A percentile compares a stretch with the other conserved stretches of the same genome.
phyloP scores from a whole-genome alignment of 2,888 invertebrate species.

The Lymantria monacha region DNA sequence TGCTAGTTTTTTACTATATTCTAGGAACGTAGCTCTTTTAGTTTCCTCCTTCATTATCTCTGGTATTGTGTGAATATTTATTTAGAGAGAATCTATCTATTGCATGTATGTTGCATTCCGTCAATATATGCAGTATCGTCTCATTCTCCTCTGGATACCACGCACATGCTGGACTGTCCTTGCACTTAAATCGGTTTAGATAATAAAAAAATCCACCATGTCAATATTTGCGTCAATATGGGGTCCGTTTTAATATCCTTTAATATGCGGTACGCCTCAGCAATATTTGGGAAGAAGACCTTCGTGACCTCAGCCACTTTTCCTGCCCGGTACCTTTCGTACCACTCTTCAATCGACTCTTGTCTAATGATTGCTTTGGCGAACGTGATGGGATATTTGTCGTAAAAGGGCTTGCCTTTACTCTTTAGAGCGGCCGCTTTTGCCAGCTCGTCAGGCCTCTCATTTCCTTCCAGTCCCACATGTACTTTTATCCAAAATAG shows the following conservation, averaged over 20 bases:
- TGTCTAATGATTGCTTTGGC: neutral
- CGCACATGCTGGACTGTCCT: neutral
- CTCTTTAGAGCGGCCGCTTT: neutral
- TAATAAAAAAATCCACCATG: neutral
- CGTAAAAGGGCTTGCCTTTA: neutral
- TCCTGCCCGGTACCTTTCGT: neutral
- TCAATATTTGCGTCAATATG: neutral
- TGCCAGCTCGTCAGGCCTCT: neutral
- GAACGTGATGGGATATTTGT: neutral
- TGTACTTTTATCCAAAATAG: neutral
- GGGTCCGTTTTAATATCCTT: neutral
- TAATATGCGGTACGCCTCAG: neutral
- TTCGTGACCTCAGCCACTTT: neutral
- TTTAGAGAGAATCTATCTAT: too few relatives aligned
- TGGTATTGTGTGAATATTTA: too few relatives aligned
- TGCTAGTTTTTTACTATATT: too few relatives aligned
- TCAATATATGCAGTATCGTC: neutral
- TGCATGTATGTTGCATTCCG: neutral
- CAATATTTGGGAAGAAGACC: neutral
- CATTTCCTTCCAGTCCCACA: neutral
- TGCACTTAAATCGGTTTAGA: neutral
- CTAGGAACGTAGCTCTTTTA: too few relatives aligned
- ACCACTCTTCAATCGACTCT: neutral
- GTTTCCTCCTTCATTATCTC: too few relatives aligned
- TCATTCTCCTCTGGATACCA: neutral